Percentiles rank a stretch among this genome's conserved stretches.
Conservation (phyloP, 92 coral and sea anemone genomes). For the Micromussa lordhowensis region DNA sequence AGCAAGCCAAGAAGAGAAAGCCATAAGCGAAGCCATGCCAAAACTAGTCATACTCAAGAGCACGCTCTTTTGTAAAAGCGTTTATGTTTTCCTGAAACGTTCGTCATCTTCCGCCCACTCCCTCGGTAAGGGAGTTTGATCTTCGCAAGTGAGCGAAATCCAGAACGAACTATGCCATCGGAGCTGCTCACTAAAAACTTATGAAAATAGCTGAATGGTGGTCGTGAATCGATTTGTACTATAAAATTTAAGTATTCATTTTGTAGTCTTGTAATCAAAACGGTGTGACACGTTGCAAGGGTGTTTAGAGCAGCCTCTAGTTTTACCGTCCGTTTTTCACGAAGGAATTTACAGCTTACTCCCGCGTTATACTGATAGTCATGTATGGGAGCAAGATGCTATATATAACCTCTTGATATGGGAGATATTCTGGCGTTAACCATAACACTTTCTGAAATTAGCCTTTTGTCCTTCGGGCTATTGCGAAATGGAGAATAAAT, state of each 20-base stretch:
- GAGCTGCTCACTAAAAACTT: neutral
- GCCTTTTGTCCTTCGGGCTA: neutral
- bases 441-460: slow-evolving; percentile 6
- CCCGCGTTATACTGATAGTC: too few species aligned
- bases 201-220: slow-evolving; percentile 10
- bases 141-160: too few species aligned
- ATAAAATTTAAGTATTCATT: too few species aligned
- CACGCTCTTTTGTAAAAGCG: neutral
- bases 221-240: too few species aligned
- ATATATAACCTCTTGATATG: neutral
- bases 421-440: slow-evolving; percentile 4
- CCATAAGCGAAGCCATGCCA: neutral
- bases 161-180: too few species aligned
- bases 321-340: too few species aligned
- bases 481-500: neutral
- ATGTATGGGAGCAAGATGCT: too few species aligned
- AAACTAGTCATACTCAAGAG: neutral
- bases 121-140: neutral
- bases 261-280: too few species aligned
- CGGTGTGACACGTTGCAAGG: too few species aligned
- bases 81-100: neutral
- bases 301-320: too few species aligned
- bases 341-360: too few species aligned
- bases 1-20: slow-evolving; percentile 14
- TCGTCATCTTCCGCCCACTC: slow-evolving; percentile 10